These are phyloP conservation scores for Colinus virginianus DNA, from an alignment of 2,113 vertebrate species.

Conservation along the genomic window DNA sequence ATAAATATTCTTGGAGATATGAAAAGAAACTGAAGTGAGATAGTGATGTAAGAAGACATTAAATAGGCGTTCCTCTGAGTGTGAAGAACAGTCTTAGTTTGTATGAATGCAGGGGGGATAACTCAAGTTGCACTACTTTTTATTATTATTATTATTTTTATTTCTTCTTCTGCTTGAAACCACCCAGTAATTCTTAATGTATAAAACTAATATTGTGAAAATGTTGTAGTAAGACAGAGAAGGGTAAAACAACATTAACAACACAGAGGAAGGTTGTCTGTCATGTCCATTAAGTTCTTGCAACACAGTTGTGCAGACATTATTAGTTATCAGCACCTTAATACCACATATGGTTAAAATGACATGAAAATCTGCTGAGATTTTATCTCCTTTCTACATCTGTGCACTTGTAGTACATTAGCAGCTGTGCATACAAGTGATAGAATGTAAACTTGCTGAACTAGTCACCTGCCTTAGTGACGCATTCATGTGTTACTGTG, in stretches of 20 bases:
- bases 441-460: slow-evolving; percentile 44
- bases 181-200: not conserved
- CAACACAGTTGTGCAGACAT: not conserved
- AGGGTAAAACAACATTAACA: not conserved
- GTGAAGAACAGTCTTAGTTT: not conserved
- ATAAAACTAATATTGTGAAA: not conserved
- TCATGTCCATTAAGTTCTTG: not conserved
- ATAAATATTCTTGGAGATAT: not conserved
- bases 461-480: slow-evolving; percentile 27
- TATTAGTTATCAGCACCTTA: not conserved
- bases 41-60: not conserved
- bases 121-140: not conserved
- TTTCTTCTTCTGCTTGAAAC: not conserved
- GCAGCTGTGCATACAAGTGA: slow-evolving; percentile 56
- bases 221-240: not conserved
- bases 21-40: not conserved
- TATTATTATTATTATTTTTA: no score
- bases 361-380: not conserved
- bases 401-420: not conserved
- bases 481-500: slow-evolving; percentile 8
- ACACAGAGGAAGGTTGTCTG: not conserved
- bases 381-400: slow-evolving; percentile 55
- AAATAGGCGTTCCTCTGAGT: not conserved
- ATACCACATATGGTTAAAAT: not conserved
- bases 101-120: not conserved